Base-by-base conservation (phyloP, 2,888 invertebrate genomes). In the Amblyjoppa proteus region DNA sequence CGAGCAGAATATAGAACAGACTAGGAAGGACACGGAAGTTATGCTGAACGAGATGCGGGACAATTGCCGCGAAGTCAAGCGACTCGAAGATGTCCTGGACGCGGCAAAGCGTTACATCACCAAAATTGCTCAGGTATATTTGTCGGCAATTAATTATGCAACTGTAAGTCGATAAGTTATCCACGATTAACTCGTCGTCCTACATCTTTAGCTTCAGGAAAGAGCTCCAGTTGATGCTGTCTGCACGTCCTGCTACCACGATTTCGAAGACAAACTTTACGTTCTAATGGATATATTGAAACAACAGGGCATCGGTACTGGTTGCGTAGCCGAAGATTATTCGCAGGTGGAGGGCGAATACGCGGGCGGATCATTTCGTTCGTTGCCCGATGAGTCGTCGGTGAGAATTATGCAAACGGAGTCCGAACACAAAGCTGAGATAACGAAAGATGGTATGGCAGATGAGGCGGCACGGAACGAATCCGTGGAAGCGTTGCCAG, bases 1-100 rank as follows among this genome's bases (percentile, higher is more conserved):
- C 25, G 94, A 96, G 89, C 96, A 96, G 92, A 95, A 96, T 88
- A 92, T 96, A 61, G 95, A 96, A 90, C 94, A 94, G 3, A 94
- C 94, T 5, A 92, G 92, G 25, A 91, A 94, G 86, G 95, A 95
- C 58, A 95, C 95, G 88, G 94, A 94, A 73, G 94, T 94, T 88
- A 90, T 95, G 0, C 89, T 94, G 6, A 93, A 94, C 0, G 95
- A 96, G 84, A 92, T 95, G 3, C 89, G 93, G 1, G 95, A 95
- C 84, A 93, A 95, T 84, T 94, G 95, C 41, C 95, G 95, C 84
- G 96, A 97, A 90, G 94, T 95, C 51, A 94, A 94, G 25, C 95
- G 95, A 64, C 91, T 97, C 4, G 95, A 94, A 11, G 94, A 94
- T 56, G 95, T 97, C 81, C 93, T 97, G 31, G 95, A 95, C 88